Evolutionary conservation across 2,797 vertebrate species (phyloP).

Genomic region (Apogon talboti): DNA sequence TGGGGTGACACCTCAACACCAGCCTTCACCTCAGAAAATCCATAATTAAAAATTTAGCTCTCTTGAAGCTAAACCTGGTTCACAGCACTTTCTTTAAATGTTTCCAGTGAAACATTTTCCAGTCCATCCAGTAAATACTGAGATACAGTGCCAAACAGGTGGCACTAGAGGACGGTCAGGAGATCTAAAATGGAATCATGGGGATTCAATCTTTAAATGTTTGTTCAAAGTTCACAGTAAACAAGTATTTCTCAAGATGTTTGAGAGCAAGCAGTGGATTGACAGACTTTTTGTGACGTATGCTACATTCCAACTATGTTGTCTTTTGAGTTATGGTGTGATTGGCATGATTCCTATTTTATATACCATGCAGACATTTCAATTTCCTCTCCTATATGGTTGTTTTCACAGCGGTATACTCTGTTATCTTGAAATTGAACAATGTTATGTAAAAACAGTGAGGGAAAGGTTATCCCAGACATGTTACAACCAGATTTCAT

Average conservation of each 20-base stretch:
- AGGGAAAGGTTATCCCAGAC: slow-evolving; percentile 43
- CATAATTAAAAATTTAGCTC: too few relatives aligned
- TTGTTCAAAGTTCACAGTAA: too few relatives aligned
- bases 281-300: background rate
- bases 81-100: too few relatives aligned
- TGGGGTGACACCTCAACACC: too few relatives aligned
- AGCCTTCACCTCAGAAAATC: too few relatives aligned
- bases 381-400: slow-evolving; percentile 50
- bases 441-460: slow-evolving; percentile 16
- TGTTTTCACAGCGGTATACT: slow-evolving; percentile 8
- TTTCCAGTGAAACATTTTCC: too few relatives aligned
- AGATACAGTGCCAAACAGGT: too few relatives aligned
- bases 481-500: slow-evolving; percentile 61
- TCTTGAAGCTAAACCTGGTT: too few relatives aligned
- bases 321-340: background rate
- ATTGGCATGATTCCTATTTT: slow-evolving; percentile 17
- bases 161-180: too few relatives aligned
- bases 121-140: too few relatives aligned
- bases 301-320: background rate
- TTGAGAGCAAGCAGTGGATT: background rate
- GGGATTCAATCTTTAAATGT: too few relatives aligned
- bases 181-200: too few relatives aligned
- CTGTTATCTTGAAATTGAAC: slow-evolving; percentile 34
- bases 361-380: slow-evolving; percentile 45
- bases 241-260: background rate